A percentile compares a stretch with the other conserved stretches of the same genome.
Conservation (phyloP, 2,888 invertebrate species). For the Epirrhoe tristata region DNA sequence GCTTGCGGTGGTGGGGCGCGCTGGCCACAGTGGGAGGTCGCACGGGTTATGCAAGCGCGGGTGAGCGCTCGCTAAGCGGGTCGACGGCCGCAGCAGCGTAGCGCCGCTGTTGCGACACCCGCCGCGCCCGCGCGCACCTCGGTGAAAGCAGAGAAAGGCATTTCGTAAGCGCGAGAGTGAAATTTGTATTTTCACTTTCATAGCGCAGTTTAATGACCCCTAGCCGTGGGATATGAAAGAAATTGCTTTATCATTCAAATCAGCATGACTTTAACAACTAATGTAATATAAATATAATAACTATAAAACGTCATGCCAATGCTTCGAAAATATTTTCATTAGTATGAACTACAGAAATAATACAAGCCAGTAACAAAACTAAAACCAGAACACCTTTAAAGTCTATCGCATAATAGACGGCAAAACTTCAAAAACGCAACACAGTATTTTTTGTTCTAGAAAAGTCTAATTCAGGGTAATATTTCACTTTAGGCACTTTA, state of each 20-base stretch:
- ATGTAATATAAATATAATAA: slow-evolving; percentile 1
- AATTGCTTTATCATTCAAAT: slow-evolving; percentile 14
- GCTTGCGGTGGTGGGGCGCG: slow-evolving; percentile 39
- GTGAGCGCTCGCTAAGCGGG: slow-evolving; percentile 89
- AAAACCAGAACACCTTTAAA: too few species aligned
- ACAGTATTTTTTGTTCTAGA: too few species aligned
- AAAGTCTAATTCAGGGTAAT: too few species aligned
- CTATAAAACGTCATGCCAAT: neutral
- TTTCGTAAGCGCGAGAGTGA: slow-evolving; percentile 85
- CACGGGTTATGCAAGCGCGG: slow-evolving; percentile 83
- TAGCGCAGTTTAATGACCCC: slow-evolving; percentile 72
- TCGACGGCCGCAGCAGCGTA: slow-evolving; percentile 84
- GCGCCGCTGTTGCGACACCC: slow-evolving; percentile 65
- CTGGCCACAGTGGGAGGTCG: slow-evolving; percentile 56
- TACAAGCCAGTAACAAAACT: neutral
- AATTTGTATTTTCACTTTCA: slow-evolving; percentile 84
- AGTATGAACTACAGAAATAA: neutral
- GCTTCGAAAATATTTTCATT: neutral
- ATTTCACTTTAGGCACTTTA: too few species aligned
- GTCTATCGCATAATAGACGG: too few species aligned
- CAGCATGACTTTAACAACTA: slow-evolving; percentile 8
- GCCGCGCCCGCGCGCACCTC: slow-evolving; percentile 49
- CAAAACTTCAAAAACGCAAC: neutral
- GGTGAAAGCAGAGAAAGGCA: slow-evolving; percentile 85
- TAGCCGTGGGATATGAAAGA: slow-evolving; percentile 29